Base-by-base conservation (phyloP, 92 coral and sea anemone species). In the Actinernus sp. region DNA sequence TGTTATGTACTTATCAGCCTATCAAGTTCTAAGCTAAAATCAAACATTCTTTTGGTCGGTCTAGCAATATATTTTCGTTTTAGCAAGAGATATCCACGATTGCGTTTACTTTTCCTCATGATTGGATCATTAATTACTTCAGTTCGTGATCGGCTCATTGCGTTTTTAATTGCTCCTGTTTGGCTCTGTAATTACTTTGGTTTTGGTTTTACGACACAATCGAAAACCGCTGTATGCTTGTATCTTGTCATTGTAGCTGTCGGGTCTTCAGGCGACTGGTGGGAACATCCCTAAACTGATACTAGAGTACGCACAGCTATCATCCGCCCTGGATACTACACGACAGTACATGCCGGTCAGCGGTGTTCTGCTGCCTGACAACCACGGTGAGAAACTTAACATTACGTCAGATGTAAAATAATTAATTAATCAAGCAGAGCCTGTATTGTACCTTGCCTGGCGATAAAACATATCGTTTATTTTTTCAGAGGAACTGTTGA, bases 301-400 rank as follows among this genome's bases (percentile, higher is more conserved):
- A 2, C 71, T 71, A 16, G 81, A 82, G 44, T 90, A 87, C 61
- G 81, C 73, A 4, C 82, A 87, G 56, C 61, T 94, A 14, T 90
- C 93, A 8, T 90, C 64, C 21, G 94, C 97, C 10, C 61, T 94
- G 74, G 91, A 94, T 41, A 94, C 97, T 0, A 94, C 98, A 2
- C 45, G 93, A 3, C 98, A 94, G 58, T 89, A 90, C 41, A 79
- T 94, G 84, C 70, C 97, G 25, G 85, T 94, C n/a, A 77, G 44
- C 57, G 97, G 93, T 23, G 90, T 91, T 23, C 53, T 87, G 27
- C 21, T 93, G 9, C 95, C 96, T 12, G 82, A 77, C 37, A 80
- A 87, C 49, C 88, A 81, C 49, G 94, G 98, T 94, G 50, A 18
- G 68, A 21, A 1, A 26, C n/a, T 69, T 43, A 0, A 31, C 11